Evolutionary conservation across 2,797 vertebrate species (phyloP), one percentile per base, ranked within the genome.

Genomic region (Pogoniulus pusillus): DNA sequence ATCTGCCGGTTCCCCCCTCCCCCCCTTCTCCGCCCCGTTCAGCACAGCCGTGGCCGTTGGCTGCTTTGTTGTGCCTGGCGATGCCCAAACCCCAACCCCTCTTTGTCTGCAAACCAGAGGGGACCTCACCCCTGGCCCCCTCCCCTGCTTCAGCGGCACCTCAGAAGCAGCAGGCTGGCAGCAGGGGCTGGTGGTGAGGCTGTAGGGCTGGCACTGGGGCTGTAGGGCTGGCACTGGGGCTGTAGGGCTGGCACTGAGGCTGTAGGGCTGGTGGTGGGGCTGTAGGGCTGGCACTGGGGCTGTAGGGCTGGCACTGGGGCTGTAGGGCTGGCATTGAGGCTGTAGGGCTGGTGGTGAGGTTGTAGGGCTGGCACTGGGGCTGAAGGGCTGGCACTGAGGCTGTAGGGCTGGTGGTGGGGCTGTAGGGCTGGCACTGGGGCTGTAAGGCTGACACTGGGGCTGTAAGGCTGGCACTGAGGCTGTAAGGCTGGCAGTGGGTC

Each of bases 1-100:
- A 85, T 18, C 4, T 68, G 10, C 27, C 7, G 2, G 1, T 34
- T 72, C 63, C 54, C 3, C 19, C 43, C 43, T 43, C 43, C 43
- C 43, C 17, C 4, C 37, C 37, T 37, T 37, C 37, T 11, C 11
- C 11, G 11, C 34, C 37, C 26, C 0, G 0, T 63, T n/a, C 3
- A 2, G 13, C 5, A 1, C 74, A 78, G 34, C 37, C 6, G 2
- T 22, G 11, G 34, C 58, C 6, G 1, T 43, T 32, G 1, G 1
- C 8, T 66, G 60, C 90, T 93, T 94, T 94, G 90, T 94, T 94
- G 82, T 30, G 41, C 55, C 34, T 37, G 71, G 85, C 32, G 20
- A 78, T 92, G 88, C 90, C 68, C 82, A 19, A 57, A 75, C 41
- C 75, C 27, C 32, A 4, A 30, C 45, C 41, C 7, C 22, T 76